These are phyloP conservation scores for Ctenicera cuprea DNA, from an alignment of 2,888 invertebrate species.

Conservation along the genomic window DNA sequence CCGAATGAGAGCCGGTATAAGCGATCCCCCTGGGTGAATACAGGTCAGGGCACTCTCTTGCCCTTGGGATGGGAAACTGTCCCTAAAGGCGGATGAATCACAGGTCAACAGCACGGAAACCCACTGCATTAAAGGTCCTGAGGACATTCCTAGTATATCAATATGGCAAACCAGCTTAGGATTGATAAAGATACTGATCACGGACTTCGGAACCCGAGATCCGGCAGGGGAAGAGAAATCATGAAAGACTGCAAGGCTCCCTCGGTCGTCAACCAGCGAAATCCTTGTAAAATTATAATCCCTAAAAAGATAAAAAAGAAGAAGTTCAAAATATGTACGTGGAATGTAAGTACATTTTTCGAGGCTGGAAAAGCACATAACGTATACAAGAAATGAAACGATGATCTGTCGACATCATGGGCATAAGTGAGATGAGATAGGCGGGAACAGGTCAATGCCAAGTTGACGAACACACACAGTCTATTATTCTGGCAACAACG, in stretches of 20 bases:
- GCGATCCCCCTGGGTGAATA: background rate
- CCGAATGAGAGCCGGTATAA: background rate
- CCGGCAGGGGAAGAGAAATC: conserved; percentile 15
- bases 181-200: conserved; percentile 19
- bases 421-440: conserved; percentile 18
- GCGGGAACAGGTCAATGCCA: conserved; percentile 25
- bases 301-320: conserved; percentile 18
- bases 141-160: conserved; percentile 20
- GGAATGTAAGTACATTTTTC: conserved; percentile 21
- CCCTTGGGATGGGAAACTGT: conserved; percentile 5
- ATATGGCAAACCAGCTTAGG: background rate
- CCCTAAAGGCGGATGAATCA: conserved; percentile 5
- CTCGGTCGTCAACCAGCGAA: too few relatives aligned
- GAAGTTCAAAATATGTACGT: conserved; percentile 18
- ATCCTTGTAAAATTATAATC: conserved; percentile 17
- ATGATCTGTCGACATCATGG: conserved; percentile 22
- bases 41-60: conserved; percentile 1
- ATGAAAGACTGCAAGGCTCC: conserved; percentile 19
- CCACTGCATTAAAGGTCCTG: conserved; percentile 2
- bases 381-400: conserved; percentile 23
- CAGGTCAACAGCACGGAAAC: background rate
- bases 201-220: conserved; percentile 19
- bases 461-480: background rate
- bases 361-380: conserved; percentile 20
- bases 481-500: conserved; percentile 16